Conservation (phyloP, 2,797 vertebrate species). For the Mionectes olivaceus region DNA sequence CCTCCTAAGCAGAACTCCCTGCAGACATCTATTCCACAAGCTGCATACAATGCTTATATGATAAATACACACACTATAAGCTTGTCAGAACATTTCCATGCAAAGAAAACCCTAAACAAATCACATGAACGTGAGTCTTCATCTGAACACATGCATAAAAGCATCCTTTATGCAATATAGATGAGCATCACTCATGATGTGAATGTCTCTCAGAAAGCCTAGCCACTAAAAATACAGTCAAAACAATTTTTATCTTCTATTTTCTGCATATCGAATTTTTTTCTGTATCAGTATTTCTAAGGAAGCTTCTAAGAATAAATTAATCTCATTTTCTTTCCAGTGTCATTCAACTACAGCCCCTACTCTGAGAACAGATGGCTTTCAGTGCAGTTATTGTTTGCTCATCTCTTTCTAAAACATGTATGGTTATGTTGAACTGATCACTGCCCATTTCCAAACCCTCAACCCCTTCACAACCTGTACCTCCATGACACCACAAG, state of each 20-base stretch:
- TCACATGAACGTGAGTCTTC: not conserved
- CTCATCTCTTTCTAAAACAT: not conserved
- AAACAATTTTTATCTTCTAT: not conserved
- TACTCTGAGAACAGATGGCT: not conserved
- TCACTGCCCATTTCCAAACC: not conserved
- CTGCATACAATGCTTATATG: not conserved
- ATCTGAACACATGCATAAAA: not conserved
- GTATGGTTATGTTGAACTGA: too few relatives aligned
- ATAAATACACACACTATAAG: not conserved
- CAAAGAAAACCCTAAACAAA: not conserved
- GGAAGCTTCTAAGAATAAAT: not conserved
- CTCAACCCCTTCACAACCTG: not conserved
- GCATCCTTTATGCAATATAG: not conserved
- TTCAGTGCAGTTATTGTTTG: not conserved
- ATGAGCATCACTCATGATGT: not conserved
- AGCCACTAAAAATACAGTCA: not conserved
- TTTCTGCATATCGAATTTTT: not conserved
- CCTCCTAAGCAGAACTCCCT: not conserved
- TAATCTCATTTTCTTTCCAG: not conserved
- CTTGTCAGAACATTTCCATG: not conserved
- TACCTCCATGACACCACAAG: rapidly evolving
- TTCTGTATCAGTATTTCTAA: not conserved
- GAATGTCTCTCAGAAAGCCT: not conserved
- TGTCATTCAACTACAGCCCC: not conserved
- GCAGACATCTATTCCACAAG: not conserved